Evolutionary conservation across 2,888 invertebrate genomes (phyloP).

Genomic region (Ormyrus pomaceus): DNA sequence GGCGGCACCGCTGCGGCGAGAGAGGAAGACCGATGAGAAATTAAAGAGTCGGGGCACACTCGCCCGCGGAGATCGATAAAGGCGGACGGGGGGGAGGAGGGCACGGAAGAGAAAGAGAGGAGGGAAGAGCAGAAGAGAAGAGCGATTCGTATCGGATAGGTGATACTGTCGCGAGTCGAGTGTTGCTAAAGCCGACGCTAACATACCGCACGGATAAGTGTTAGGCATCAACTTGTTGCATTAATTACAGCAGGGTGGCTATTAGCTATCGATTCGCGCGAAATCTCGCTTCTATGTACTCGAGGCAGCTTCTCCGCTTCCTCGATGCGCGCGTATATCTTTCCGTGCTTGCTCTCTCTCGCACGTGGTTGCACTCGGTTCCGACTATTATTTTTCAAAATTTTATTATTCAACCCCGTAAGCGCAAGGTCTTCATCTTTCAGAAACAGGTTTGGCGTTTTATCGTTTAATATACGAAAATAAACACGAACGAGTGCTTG

Average conservation of each 20-base stretch:
- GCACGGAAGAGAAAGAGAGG: neutral
- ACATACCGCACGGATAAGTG: constrained; percentile 65
- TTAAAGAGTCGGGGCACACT: constrained; percentile 27
- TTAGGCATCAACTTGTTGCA: constrained; percentile 75
- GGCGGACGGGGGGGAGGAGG: neutral
- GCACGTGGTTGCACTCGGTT: too few species aligned
- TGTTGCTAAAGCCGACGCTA: constrained; percentile 33
- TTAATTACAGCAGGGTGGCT: constrained; percentile 73
- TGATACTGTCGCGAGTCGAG: constrained; percentile 36
- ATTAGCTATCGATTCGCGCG: constrained; percentile 74
- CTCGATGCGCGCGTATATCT: neutral
- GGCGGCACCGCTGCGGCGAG: neutral
- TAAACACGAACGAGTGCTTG: too few species aligned
- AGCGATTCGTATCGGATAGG: constrained; percentile 37
- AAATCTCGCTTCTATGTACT: constrained; percentile 61
- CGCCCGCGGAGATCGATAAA: constrained; percentile 37
- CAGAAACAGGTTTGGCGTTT: too few species aligned
- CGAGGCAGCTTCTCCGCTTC: constrained; percentile 10
- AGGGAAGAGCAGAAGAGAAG: neutral
- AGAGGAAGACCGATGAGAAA: constrained; percentile 30
- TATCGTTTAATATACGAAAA: too few species aligned
- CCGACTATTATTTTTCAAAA: too few species aligned
- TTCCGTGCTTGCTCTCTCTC: too few species aligned
- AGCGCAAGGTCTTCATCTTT: too few species aligned
- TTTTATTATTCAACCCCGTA: too few species aligned